A percentile compares a stretch with the other conserved stretches of the same genome.
Evolutionary conservation across 1,140 invertebrate genomes (phyloP).

Genomic region (Conus ventricosus): DNA sequence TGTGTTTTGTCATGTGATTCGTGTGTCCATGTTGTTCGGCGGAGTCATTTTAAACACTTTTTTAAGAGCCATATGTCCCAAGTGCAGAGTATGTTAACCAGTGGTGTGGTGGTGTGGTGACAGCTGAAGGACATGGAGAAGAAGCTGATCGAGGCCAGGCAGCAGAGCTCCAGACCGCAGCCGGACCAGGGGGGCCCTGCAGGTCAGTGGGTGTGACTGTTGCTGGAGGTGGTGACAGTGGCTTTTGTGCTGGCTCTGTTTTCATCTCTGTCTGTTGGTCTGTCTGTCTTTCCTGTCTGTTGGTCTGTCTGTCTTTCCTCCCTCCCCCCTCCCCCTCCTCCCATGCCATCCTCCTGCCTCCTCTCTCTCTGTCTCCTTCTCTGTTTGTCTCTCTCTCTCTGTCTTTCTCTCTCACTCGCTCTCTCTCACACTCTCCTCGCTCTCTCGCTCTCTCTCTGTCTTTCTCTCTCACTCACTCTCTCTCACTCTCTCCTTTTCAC

Average conservation of each 20-base stretch:
- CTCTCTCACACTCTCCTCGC: background rate
- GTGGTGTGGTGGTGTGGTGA: background rate
- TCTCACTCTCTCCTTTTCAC: too few species aligned
- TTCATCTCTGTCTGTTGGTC: background rate
- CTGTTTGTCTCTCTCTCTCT: background rate
- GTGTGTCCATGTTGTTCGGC: too few species aligned
- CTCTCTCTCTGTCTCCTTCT: background rate
- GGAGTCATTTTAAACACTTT: too few species aligned
- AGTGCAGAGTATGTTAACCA: too few species aligned
- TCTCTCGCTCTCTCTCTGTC: background rate
- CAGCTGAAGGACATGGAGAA: slow-evolving; percentile 74
- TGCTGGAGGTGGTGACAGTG: too few species aligned
- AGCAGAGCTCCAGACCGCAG: slow-evolving; percentile 44
- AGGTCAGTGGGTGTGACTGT: background rate
- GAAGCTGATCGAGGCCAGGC: slow-evolving; percentile 64
- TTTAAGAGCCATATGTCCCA: too few species aligned
- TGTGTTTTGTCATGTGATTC: too few species aligned
- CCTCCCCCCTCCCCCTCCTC: background rate
- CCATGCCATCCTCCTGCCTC: background rate
- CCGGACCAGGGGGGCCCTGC: background rate
- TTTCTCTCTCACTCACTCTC: background rate
- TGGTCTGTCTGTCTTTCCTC: too few species aligned
- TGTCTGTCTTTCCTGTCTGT: background rate
- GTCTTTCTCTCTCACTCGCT: background rate
- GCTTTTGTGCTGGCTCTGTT: background rate